These are phyloP conservation scores for Andricus grossulariae DNA, from an alignment of 1,140 invertebrate genomes.

Conservation along the genomic window DNA sequence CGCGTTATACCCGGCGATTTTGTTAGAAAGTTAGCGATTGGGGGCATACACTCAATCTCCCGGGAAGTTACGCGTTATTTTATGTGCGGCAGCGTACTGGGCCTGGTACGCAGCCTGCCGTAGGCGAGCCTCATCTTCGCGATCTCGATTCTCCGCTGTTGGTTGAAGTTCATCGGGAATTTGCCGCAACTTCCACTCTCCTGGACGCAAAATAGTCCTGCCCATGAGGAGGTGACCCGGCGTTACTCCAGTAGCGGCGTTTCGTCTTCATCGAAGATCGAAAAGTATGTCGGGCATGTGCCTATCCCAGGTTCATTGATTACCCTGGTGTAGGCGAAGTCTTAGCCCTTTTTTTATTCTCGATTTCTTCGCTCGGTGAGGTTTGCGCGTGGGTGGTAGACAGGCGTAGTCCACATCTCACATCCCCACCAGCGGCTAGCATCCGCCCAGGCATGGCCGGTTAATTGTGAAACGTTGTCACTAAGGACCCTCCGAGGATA, in stretches of 20 bases:
- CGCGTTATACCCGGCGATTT: neutral
- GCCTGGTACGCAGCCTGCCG: neutral
- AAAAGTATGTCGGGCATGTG: neutral
- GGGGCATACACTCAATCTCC: neutral
- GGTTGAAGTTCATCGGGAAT: neutral
- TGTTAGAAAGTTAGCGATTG: neutral
- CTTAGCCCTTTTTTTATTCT: neutral
- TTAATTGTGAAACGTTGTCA: slow-evolving; percentile 52
- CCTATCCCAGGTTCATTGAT: neutral
- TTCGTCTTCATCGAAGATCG: neutral
- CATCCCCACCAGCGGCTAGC: slow-evolving; percentile 5
- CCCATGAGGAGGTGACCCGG: neutral
- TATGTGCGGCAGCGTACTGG: neutral
- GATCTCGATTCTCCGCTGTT: neutral
- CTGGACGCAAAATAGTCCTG: neutral
- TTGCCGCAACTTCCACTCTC: neutral
- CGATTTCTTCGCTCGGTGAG: slow-evolving; percentile 50
- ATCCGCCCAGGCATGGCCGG: slow-evolving; percentile 29
- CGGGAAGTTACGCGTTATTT: neutral
- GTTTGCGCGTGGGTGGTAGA: slow-evolving; percentile 56
- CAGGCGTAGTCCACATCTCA: slow-evolving; percentile 37
- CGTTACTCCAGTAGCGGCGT: neutral
- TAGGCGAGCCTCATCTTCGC: neutral
- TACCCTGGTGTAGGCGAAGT: neutral
- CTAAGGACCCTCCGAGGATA: slow-evolving; percentile 42